Base-by-base conservation (phyloP, 2,113 vertebrate genomes). In the Albula glossodonta region DNA sequence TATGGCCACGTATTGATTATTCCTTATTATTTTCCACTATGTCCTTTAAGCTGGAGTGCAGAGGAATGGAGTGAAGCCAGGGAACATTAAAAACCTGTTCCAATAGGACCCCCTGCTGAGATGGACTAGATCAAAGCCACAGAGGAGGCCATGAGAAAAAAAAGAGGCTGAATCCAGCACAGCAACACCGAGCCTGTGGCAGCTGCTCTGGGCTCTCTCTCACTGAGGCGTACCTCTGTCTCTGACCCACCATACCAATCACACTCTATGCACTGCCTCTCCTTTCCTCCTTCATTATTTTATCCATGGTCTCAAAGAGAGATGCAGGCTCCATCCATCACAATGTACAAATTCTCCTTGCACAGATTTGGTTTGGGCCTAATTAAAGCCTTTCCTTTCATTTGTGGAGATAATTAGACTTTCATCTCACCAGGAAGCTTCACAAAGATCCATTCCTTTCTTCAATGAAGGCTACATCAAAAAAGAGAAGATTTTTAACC, bases 321-420 rank as follows among this genome's bases (percentile, higher is more conserved):
- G 96, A 97, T 92, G 90, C 93, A 88, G 93, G 93, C 93, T 95
- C 93, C 95, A 97, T 98, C 97, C 96, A 98, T 98, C 98, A 99
- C 97, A 96, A 97, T 97, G 97, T 94, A 96, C 96, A 96, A 96
- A 98, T 97, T 96, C 97, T 96, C 96, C 95, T 94, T 79, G 95
- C 96, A 88, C 93, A 93, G 96, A 97, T 97, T 96, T 94, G 95
- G 96, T 94, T 92, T 94, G 94, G 94, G 95, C 96, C 97, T 98
- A 98, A 99, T 99, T 99, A 98, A 98, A 98, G 97, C 95, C 96
- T 95, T 95, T 96, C 96, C 96, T 97, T 96, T 96, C 96, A 96
- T 97, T 97, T 98, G 96, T 96, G 95, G 95, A 96, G 96, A 98
- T 98, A 98, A 99, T 99, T 98, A 98, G 96, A 97, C 97, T 98